Evolutionary conservation across 1,140 invertebrate genomes (phyloP), one percentile per base, ranked within the genome.

Genomic region (Galendromus occidentalis): DNA sequence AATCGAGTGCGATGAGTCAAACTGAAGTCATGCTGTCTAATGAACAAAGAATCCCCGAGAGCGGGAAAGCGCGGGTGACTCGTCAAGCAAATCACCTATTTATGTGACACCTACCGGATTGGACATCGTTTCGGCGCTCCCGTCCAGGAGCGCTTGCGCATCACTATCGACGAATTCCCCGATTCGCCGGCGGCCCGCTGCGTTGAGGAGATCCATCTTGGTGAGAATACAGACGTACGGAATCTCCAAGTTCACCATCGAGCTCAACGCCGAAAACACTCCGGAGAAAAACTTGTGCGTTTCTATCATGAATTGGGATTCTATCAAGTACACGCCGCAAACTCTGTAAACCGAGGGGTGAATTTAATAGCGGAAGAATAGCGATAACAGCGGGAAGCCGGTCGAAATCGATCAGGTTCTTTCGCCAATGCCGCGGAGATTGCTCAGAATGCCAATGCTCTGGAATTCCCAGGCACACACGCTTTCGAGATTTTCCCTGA

Each of bases 281-380:
- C 91, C 84, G 25, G 92, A 94, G 59, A 98, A 80, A 78, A 97
- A 98, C 75, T 98, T 98, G 0, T 87, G 83, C 0, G 87, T 83
- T 77, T 98, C 94, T 2, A 95, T 83, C 83, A 98, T 88, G 74
- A 98, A 98, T 74, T 96, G 92, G 33, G 93, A 88, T 75, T 98
- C 95, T 1, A 98, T 76, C 18, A 98, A 76, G 75, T 93, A 98
- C 0, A 97, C 84, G 1, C 83, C 86, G 79, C 92, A 97, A 28
- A 97, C 78, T 66, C 84, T 59, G 33, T 9, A 25, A 47, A 28
- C 17, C 7, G n/a, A 44, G n/a, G n/a, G 33, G 33, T 9, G 9
- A 4, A 39, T 39, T 6, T 39, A 39, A 6, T 39, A 39, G 33
- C 33, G 4, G 33, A 9, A 39, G 4, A 39, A 39, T n/a, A n/a